phyloP scores from a whole-genome alignment of 2,113 vertebrate genomes.

The Sander lucioperca region DNA sequence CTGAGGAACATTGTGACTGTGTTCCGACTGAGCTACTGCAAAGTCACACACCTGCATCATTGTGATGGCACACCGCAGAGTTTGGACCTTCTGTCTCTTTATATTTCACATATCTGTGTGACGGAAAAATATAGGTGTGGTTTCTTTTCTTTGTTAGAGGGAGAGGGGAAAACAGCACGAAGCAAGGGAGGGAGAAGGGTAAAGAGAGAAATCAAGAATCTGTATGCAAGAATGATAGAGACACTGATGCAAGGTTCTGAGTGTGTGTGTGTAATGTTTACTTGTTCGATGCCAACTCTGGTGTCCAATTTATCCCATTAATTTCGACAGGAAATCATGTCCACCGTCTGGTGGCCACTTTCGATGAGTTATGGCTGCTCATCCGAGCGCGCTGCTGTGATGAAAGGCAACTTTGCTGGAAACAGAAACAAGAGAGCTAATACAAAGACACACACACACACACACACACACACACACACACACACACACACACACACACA shows the following conservation, averaged over 20 bases:
- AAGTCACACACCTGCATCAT: slow-evolving; percentile 70
- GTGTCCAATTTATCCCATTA: slow-evolving; percentile 63
- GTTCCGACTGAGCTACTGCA: slow-evolving; percentile 62
- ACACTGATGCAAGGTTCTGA: slow-evolving; percentile 33
- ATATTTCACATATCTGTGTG: slow-evolving; percentile 26
- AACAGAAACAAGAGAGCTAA: slow-evolving; percentile 28
- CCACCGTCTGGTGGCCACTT: slow-evolving; percentile 54
- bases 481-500: not conserved
- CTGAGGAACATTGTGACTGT: slow-evolving; percentile 60
- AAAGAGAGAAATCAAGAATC: slow-evolving; percentile 1
- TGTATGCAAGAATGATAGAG: slow-evolving; percentile 46
- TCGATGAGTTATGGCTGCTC: slow-evolving; percentile 59
- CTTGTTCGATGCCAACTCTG: slow-evolving; percentile 40
- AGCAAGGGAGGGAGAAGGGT: not conserved
- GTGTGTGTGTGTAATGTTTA: slow-evolving; percentile 39
- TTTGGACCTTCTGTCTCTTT: slow-evolving; percentile 21
- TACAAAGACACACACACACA: not conserved
- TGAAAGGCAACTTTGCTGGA: slow-evolving; percentile 41
- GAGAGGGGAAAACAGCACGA: slow-evolving; percentile 10
- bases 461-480: not conserved
- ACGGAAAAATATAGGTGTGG: not conserved
- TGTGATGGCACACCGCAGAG: slow-evolving; percentile 17
- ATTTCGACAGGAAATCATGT: slow-evolving; percentile 69
- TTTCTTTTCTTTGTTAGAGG: slow-evolving; percentile 14
- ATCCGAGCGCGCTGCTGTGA: slow-evolving; percentile 39